phyloP scores from a whole-genome alignment of 2,888 invertebrate genomes.

The Cylindroiulus punctatus region DNA sequence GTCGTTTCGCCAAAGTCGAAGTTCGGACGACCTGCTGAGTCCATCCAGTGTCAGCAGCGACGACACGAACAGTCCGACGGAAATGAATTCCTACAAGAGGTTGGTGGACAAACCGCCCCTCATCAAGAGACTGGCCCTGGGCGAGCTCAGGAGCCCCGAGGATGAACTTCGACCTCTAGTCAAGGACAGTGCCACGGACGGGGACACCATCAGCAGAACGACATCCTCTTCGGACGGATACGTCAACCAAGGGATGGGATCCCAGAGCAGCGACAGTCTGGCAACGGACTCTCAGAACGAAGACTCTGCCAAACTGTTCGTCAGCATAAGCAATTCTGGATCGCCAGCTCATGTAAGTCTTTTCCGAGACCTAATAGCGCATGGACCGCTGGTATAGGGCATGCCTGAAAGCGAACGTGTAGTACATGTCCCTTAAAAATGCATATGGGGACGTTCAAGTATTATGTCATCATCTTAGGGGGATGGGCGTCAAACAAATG shows the following conservation, averaged over 20 bases:
- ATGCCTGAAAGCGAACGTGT: no score
- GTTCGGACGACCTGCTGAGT: slow-evolving; percentile 54
- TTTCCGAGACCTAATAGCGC: background rate
- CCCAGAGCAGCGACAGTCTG: slow-evolving; percentile 53
- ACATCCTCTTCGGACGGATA: slow-evolving; percentile 78
- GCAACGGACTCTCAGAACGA: slow-evolving; percentile 50
- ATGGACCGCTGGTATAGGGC: background rate
- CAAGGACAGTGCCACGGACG: slow-evolving; percentile 52
- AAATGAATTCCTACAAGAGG: slow-evolving; percentile 84
- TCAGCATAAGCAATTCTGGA: slow-evolving; percentile 35
- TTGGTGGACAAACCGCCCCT: slow-evolving; percentile 84
- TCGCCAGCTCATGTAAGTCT: slow-evolving; percentile 38
- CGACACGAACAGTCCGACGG: slow-evolving; percentile 87
- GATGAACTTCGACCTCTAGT: slow-evolving; percentile 58
- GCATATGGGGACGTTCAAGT: no score
- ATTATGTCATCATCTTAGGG: no score
- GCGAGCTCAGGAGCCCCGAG: slow-evolving; percentile 47
- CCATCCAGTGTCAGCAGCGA: slow-evolving; percentile 70
- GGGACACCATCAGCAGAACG: slow-evolving; percentile 37
- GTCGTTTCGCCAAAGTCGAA: slow-evolving; percentile 20
- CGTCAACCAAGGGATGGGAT: slow-evolving; percentile 68
- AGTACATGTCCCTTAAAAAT: no score
- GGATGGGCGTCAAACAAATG: no score
- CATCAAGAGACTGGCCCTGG: slow-evolving; percentile 78
- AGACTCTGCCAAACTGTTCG: slow-evolving; percentile 21